phyloP scores from a whole-genome alignment of 2,113 vertebrate species.

The Crypturellus undulatus region DNA sequence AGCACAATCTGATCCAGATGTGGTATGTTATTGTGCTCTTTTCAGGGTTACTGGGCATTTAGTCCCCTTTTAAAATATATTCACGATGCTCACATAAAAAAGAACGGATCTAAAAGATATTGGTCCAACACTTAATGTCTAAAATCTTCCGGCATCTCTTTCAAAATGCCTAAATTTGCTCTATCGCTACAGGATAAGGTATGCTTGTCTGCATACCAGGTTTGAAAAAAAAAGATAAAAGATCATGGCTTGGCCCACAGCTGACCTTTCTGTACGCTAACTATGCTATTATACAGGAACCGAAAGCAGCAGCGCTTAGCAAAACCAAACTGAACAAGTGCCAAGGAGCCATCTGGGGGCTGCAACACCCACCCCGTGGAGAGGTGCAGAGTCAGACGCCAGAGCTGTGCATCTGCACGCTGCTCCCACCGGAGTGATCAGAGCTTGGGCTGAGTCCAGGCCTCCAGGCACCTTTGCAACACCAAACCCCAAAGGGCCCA shows the following conservation, averaged over 20 bases:
- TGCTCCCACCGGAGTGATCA: fast-evolving
- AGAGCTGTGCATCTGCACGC: neutral
- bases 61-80: neutral
- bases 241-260: conserved; percentile 57
- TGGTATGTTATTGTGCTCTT: conserved; percentile 16
- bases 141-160: conserved; percentile 1
- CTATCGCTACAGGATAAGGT: conserved; percentile 19
- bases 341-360: neutral
- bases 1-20: conserved; percentile 47
- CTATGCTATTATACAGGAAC: conserved; percentile 66
- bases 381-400: fast-evolving
- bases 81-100: neutral
- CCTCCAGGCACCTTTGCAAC: fast-evolving
- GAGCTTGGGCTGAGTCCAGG: fast-evolving
- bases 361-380: fast-evolving
- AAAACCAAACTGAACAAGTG: conserved; percentile 67
- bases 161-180: neutral
- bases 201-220: conserved; percentile 48
- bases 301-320: conserved; percentile 66
- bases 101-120: neutral
- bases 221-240: conserved; percentile 37
- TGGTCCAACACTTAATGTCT: neutral
- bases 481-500: fast-evolving
- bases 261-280: conserved; percentile 61
- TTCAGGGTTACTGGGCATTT: neutral